Conservation (phyloP, 64 coral and sea anemone genomes). For the Porites australiensis region DNA sequence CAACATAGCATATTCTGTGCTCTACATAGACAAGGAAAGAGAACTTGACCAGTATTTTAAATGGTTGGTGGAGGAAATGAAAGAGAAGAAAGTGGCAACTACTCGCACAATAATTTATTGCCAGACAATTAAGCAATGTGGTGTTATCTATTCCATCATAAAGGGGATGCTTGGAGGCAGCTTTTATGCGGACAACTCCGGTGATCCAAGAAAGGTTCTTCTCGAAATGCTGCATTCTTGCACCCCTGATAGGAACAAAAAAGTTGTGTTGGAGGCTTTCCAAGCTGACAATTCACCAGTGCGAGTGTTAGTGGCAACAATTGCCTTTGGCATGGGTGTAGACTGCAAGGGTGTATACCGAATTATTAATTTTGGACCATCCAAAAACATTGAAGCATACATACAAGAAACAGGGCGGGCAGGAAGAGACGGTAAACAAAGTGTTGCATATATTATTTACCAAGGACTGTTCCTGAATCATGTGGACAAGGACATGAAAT, state of each 20-base stretch:
- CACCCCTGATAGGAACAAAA: conserved; percentile 3
- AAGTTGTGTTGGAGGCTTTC: background rate
- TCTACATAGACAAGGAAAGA: conserved; percentile 47
- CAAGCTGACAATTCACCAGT: background rate
- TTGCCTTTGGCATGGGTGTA: conserved; percentile 62
- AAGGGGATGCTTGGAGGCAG: conserved; percentile 55
- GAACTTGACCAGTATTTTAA: conserved; percentile 49
- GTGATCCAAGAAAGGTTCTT: conserved; percentile 9
- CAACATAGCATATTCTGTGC: conserved; percentile 65
- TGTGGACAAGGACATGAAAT: conserved; percentile 45
- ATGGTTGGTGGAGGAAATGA: conserved; percentile 45
- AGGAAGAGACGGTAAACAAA: conserved; percentile 53
- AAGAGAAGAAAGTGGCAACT: conserved; percentile 26
- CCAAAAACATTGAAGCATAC: conserved; percentile 51
- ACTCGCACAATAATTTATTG: conserved; percentile 76
- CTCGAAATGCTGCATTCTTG: conserved; percentile 62
- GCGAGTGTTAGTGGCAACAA: conserved; percentile 40
- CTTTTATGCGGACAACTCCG: conserved; percentile 15
- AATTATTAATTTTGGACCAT: conserved; percentile 60
- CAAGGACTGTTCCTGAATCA: conserved; percentile 41
- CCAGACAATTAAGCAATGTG: conserved; percentile 77
- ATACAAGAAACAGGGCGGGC: conserved; percentile 23
- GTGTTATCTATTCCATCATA: conserved; percentile 50
- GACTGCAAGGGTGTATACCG: conserved; percentile 25
- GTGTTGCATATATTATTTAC: conserved; percentile 29